A percentile compares a stretch with the other conserved stretches of the same genome.
These are phyloP conservation scores for Philypnodon macrostomus DNA, from an alignment of 2,797 vertebrate genomes.

Conservation along the genomic window DNA sequence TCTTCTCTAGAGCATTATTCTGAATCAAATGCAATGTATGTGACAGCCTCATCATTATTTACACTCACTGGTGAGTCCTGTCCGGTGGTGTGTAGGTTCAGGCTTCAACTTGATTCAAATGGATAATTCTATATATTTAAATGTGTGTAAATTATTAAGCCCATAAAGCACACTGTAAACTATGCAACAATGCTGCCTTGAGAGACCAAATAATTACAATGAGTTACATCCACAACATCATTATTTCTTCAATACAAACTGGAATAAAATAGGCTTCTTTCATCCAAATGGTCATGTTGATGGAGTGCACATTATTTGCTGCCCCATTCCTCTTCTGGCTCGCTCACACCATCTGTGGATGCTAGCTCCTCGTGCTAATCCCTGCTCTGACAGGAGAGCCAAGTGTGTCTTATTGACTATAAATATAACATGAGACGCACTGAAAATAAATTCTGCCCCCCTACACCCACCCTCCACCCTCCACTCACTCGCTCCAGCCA, in stretches of 20 bases:
- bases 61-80: too few species aligned
- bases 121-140: too few species aligned
- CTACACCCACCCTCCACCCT: conserved; percentile 18
- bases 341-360: conserved; percentile 42
- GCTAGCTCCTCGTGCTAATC: conserved; percentile 76
- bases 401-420: conserved; percentile 83
- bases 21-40: too few species aligned
- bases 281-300: conserved; percentile 7
- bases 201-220: too few species aligned
- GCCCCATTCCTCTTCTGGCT: conserved; percentile 30
- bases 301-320: conserved; percentile 66
- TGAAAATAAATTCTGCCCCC: conserved; percentile 75
- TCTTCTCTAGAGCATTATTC: too few species aligned
- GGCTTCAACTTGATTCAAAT: too few species aligned
- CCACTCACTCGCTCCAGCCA: conserved; percentile 40
- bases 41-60: too few species aligned
- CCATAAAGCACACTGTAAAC: too few species aligned
- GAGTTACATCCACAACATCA: too few species aligned
- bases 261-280: not conserved
- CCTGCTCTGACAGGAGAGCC: conserved; percentile 74
- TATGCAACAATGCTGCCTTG: too few species aligned
- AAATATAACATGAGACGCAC: conserved; percentile 82
- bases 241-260: conserved; percentile 9
- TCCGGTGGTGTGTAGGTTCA: too few species aligned
- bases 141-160: too few species aligned